Conservation (phyloP, 2,797 vertebrate genomes). For the Lepilemur septentrionalis region DNA sequence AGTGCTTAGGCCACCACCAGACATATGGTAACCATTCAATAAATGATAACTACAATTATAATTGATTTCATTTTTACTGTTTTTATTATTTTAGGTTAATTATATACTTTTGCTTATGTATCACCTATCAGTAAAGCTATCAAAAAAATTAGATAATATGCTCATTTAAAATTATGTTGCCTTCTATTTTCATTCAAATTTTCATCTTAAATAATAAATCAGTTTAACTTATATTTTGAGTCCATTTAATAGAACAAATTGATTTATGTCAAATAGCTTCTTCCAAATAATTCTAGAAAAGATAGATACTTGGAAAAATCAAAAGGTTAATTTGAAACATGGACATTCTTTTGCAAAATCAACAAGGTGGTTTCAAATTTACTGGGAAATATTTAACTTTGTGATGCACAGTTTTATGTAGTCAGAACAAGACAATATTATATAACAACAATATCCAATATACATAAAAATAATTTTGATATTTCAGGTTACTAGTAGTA, state of each 20-base stretch:
- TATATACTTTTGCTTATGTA: neutral
- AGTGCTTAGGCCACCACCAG: neutral
- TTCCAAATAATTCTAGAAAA: neutral
- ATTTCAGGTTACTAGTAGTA: neutral
- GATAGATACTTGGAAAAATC: neutral
- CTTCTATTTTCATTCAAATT: neutral
- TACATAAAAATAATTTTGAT: neutral
- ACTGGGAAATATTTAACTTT: neutral
- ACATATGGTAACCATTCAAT: neutral
- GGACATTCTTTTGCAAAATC: neutral
- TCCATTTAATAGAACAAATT: neutral
- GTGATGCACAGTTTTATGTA: neutral
- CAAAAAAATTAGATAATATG: neutral
- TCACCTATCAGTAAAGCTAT: neutral
- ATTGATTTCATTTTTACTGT: neutral
- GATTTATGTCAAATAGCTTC: neutral
- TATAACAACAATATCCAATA: neutral
- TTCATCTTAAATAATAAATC: neutral
- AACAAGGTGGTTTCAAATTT: neutral
- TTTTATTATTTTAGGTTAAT: neutral
- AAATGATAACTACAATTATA: neutral
- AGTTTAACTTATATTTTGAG: neutral
- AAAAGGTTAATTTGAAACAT: neutral
- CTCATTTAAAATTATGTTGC: neutral
- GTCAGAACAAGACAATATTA: neutral